Evolutionary conservation across 30 jellyfish, hydroid and myxozoan species (phyloP), one percentile per base, ranked within the genome.

Genomic region (Aurelia sp.): DNA sequence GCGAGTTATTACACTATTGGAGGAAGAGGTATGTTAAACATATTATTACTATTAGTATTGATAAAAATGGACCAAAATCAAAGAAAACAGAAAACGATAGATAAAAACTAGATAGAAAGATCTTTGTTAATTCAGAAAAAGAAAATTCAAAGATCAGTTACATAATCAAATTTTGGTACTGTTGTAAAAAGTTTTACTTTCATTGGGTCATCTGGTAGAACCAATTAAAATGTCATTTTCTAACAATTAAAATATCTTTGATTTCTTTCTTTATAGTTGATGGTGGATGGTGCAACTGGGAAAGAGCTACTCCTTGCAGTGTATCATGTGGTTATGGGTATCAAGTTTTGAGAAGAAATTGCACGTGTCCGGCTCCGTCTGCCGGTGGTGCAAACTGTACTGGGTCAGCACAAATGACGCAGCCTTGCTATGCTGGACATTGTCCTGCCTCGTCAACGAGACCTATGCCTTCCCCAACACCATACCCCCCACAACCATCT

Each of bases 261-360:
- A 11, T 21, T 17, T 33, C 3, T 70, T 70, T 10, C 51, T 52
- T 52, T 3, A 19, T 22, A 7, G 73, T 74, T 6, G 31, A 74
- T 59, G 85, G 85, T 8, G 58, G 73, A 10, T 74, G 85, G 85
- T 74, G 85, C 41, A 8, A 20, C 9, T 74, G 85, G 85, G 4
- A 3, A 11, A 74, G 3, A 53, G 55, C 37, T 17, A 22, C 73
- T n/a, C 73, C 85, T n/a, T 74, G 85, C 41, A 41, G 71, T 13
- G 85, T 35, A 8, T 74, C 85, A 10, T 74, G 85, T 74, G 85
- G 85, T 9, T 23, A n/a, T 22, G 85, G 85, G 0, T 1, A 53
- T 6, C 85, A 52, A 27, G 19, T 33, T 11, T 4, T 51, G 23
- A 17, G 57, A 31, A 70, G 85, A 18, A 7, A 22, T 6, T 74